Conservation (phyloP, 2,888 invertebrate species). For the Electrophaes corylata region DNA sequence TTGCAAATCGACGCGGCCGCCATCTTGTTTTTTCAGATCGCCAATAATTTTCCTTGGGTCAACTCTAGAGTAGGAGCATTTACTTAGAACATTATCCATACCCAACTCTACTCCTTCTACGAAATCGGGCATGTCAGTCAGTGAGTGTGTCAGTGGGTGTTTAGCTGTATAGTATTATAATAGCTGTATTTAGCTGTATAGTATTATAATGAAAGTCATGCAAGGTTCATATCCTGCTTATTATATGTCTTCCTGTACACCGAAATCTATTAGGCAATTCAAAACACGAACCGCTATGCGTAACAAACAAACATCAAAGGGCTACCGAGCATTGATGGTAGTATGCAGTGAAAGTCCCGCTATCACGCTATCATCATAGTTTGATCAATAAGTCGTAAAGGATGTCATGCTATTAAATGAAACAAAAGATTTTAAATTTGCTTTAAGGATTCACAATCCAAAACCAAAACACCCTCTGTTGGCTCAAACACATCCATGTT, state of each 20-base stretch:
- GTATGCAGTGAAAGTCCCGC: constrained; percentile 1
- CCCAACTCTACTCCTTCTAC: too few relatives aligned
- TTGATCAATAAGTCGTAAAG: constrained; percentile 5
- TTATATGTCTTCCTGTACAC: constrained; percentile 21
- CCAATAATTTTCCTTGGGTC: too few relatives aligned
- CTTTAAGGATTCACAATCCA: not conserved
- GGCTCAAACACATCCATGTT: too few relatives aligned
- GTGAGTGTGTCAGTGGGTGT: too few relatives aligned
- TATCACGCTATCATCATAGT: not conserved
- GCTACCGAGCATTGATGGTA: constrained; percentile 2
- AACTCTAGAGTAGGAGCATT: too few relatives aligned
- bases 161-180: too few relatives aligned
- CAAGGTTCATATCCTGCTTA: constrained; percentile 14
- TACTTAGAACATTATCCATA: too few relatives aligned
- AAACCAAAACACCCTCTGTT: too few relatives aligned
- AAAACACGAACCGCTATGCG: constrained; percentile 17
- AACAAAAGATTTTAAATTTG: not conserved
- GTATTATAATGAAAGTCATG: not conserved
- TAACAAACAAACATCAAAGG: constrained; percentile 21
- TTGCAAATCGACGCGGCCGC: too few relatives aligned
- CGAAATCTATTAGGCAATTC: constrained; percentile 17
- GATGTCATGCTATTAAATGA: not conserved
- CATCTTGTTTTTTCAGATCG: too few relatives aligned
- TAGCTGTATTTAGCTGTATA: too few relatives aligned
- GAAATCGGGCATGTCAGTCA: too few relatives aligned